phyloP scores from a whole-genome alignment of 2,888 invertebrate species.

The Tipula lateralis region DNA sequence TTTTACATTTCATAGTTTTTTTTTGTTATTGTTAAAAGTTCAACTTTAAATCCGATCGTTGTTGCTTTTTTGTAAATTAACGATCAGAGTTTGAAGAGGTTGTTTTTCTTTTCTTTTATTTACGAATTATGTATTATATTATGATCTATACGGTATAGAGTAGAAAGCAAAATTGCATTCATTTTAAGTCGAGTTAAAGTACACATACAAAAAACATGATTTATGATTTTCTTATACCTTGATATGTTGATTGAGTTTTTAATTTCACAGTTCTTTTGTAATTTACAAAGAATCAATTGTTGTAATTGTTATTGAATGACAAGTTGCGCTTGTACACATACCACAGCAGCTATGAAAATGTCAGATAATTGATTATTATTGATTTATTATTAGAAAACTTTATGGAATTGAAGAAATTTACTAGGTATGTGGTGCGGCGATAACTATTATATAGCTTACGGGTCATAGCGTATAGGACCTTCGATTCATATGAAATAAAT shows the following conservation, averaged over 20 bases:
- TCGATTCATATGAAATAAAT: neutral
- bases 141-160: neutral
- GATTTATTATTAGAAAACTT: neutral
- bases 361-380: constrained; percentile 9
- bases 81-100: neutral
- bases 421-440: neutral
- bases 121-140: neutral
- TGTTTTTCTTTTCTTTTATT: neutral
- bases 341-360: neutral
- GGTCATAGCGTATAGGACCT: neutral
- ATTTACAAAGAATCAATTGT: neutral
- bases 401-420: neutral
- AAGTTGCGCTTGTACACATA: neutral
- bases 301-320: constrained; percentile 11
- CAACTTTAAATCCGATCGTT: constrained; percentile 7
- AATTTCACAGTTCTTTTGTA: constrained; percentile 19
- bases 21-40: neutral
- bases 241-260: constrained; percentile 24
- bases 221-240: constrained; percentile 24
- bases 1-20: constrained; percentile 9
- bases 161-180: neutral
- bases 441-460: neutral
- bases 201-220: neutral
- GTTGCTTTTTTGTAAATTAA: neutral
- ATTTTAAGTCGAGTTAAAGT: neutral